A percentile compares a stretch with the other conserved stretches of the same genome.
Evolutionary conservation across 2,113 vertebrate genomes (phyloP).

Genomic region (Centropristis striata): DNA sequence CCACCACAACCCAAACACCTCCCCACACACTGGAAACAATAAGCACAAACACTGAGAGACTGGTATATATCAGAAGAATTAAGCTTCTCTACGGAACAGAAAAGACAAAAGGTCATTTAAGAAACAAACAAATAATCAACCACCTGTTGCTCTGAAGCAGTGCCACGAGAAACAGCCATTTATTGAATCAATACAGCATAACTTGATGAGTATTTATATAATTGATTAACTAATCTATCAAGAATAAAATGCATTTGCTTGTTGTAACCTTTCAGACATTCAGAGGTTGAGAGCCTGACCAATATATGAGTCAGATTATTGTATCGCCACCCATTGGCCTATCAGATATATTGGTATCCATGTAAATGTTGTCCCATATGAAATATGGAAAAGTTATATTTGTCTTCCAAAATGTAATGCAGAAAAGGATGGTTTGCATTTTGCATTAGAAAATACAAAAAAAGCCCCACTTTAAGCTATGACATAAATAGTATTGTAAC

Average conservation of each 20-base stretch:
- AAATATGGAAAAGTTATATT: no score
- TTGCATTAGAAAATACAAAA: no score
- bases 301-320: neutral
- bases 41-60: neutral
- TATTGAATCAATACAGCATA: neutral
- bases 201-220: neutral
- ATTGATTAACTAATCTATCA: neutral
- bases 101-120: neutral
- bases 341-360: no score
- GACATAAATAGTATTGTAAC: no score
- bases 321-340: no score
- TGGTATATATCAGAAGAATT: neutral
- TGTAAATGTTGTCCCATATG: no score
- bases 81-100: neutral
- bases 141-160: neutral
- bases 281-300: no score
- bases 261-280: no score
- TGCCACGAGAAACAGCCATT: neutral
- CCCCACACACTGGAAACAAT: neutral
- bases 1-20: conserved; percentile 1
- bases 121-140: neutral
- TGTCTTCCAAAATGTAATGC: no score
- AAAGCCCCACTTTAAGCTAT: no score
- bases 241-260: no score
- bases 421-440: no score